phyloP scores from a whole-genome alignment of 92 coral and sea anemone species.

The Phenganax subtilis region DNA sequence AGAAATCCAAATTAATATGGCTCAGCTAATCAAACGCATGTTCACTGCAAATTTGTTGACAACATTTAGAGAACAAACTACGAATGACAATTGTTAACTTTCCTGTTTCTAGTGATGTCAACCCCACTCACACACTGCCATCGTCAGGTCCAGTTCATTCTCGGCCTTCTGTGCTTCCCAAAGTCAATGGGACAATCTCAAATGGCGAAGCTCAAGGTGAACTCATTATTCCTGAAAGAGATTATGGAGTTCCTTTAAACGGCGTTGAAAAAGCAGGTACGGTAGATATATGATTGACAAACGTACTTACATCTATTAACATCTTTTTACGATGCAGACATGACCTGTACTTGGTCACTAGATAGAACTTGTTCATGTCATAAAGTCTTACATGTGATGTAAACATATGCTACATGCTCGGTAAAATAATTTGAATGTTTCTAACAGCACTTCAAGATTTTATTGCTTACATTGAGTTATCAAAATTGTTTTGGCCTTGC shows the following conservation, averaged over 20 bases:
- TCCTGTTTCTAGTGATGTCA: background rate
- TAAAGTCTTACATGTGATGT: no score
- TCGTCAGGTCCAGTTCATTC: slow-evolving; percentile 20
- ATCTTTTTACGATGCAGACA: no score
- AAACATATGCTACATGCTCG: no score
- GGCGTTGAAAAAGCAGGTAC: slow-evolving; percentile 5
- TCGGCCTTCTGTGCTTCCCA: slow-evolving; percentile 26
- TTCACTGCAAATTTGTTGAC: no score
- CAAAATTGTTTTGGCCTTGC: no score
- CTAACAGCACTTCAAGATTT: background rate
- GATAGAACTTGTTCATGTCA: no score
- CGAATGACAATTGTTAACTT: no score
- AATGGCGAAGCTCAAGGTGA: background rate
- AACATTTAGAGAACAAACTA: no score
- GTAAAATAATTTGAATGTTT: background rate
- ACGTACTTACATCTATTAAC: no score
- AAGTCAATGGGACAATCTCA: background rate
- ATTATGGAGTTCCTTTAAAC: slow-evolving; percentile 34
- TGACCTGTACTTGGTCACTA: no score
- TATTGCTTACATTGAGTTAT: no score
- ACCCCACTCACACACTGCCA: slow-evolving; percentile 31
- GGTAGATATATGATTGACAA: background rate
- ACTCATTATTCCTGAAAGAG: slow-evolving; percentile 21
- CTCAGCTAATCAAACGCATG: background rate
- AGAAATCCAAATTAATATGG: background rate